A percentile compares a stretch with the other conserved stretches of the same genome.
Evolutionary conservation across 2,797 vertebrate species (phyloP).

Genomic region (Rousettus madagascariensis): DNA sequence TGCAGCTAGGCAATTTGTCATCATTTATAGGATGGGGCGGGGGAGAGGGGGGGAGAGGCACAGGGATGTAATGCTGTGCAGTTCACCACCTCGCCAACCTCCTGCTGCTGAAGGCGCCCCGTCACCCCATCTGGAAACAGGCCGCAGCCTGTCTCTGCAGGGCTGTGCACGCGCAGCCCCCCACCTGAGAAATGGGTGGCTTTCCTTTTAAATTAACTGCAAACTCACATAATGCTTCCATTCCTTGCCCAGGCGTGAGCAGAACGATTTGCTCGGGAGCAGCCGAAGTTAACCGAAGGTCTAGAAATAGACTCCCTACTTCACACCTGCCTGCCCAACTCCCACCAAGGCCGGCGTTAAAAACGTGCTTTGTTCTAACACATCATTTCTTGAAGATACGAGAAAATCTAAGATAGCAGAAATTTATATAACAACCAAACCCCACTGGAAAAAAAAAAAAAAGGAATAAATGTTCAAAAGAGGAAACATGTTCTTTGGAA

Average conservation of each 20-base stretch:
- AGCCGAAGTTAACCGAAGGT: conserved; percentile 61
- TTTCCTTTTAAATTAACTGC: conserved; percentile 40
- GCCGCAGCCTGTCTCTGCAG: conserved; percentile 50
- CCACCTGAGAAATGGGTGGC: not conserved
- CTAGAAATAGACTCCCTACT: conserved; percentile 51
- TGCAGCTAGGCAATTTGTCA: conserved; percentile 95
- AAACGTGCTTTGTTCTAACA: not conserved
- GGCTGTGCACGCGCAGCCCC: not conserved
- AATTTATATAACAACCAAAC: not conserved
- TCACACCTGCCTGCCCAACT: fast-evolving
- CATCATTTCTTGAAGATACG: not conserved
- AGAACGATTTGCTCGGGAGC: conserved; percentile 63
- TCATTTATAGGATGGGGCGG: conserved; percentile 91
- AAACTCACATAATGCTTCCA: not conserved
- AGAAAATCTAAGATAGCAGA: not conserved
- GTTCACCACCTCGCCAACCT: conserved; percentile 67
- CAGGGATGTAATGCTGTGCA: conserved; percentile 37
- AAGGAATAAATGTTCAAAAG: not conserved
- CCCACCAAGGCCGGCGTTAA: not conserved
- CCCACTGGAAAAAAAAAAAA: not conserved
- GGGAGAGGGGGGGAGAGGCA: conserved; percentile 82
- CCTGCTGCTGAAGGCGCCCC: conserved; percentile 54
- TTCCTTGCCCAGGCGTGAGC: conserved; percentile 41
- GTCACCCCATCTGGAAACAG: conserved; percentile 45
- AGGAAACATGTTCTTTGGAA: not conserved